Conservation (phyloP, 2,888 invertebrate genomes). For the Macrophya alboannulata region DNA sequence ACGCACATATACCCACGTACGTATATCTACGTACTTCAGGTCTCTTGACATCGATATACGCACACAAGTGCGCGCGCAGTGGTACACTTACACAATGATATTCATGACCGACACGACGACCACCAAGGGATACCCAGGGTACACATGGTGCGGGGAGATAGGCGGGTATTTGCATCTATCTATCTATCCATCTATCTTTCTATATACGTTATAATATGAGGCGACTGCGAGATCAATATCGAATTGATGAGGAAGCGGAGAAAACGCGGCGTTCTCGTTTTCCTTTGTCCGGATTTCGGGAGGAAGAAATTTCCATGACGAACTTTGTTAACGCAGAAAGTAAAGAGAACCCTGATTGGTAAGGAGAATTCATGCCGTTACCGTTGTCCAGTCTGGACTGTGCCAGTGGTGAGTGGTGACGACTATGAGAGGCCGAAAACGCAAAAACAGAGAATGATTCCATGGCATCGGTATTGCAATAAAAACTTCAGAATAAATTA, state of each 20-base stretch:
- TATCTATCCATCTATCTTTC: not conserved
- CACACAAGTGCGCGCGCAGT: slow-evolving; percentile 43
- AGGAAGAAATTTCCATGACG: not conserved
- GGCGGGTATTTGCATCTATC: slow-evolving; percentile 43
- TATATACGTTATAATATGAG: slow-evolving; percentile 24
- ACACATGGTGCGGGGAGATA: slow-evolving; percentile 14
- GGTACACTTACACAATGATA: slow-evolving; percentile 1
- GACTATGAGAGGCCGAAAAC: not conserved
- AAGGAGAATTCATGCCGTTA: not conserved
- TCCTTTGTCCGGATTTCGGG: not conserved
- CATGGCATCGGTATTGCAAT: not conserved
- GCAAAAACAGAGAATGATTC: slow-evolving; percentile 1
- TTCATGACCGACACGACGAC: slow-evolving; percentile 15
- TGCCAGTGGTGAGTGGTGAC: not conserved
- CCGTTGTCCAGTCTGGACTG: too few species aligned
- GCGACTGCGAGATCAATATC: slow-evolving; percentile 41
- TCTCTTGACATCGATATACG: slow-evolving; percentile 43
- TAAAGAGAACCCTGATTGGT: not conserved
- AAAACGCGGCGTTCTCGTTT: slow-evolving; percentile 13
- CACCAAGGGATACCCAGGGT: not conserved
- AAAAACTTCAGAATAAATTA: not conserved
- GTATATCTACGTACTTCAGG: not conserved
- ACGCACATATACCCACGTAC: too few species aligned
- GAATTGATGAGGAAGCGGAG: not conserved
- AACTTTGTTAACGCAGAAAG: not conserved